A percentile compares a stretch with the other conserved stretches of the same genome.
Evolutionary conservation across 2,113 vertebrate genomes (phyloP).

Genomic region (Ctenodactylus gundi): DNA sequence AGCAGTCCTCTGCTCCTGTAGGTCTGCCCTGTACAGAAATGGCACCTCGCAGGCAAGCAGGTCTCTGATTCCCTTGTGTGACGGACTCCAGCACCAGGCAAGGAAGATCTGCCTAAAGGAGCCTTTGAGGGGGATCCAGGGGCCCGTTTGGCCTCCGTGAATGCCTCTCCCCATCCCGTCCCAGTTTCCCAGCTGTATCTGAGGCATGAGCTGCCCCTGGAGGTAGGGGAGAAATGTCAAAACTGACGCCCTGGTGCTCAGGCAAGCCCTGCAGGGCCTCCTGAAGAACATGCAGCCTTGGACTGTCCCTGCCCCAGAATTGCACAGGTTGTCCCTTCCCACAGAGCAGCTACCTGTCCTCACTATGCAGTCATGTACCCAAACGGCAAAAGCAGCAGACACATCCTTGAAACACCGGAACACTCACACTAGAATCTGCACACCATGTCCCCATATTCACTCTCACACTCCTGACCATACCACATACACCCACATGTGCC

Average conservation of each 20-base stretch:
- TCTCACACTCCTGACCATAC: not conserved
- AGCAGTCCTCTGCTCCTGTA: not conserved
- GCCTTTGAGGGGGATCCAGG: not conserved
- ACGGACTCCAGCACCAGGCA: not conserved
- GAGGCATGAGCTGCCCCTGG: not conserved
- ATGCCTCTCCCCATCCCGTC: not conserved
- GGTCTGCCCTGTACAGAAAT: not conserved
- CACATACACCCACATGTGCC: not conserved
- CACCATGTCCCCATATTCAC: not conserved
- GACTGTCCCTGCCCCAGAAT: not conserved
- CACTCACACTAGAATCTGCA: not conserved
- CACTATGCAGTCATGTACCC: not conserved
- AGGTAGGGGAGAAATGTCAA: not conserved
- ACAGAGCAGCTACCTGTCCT: not conserved
- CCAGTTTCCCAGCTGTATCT: not conserved
- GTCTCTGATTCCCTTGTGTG: accelerated
- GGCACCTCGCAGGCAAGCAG: too few species aligned
- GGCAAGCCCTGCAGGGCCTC: not conserved
- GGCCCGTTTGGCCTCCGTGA: not conserved
- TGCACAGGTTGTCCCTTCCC: not conserved
- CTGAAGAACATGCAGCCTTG: not conserved
- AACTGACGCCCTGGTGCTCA: not conserved
- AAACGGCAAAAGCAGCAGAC: not conserved
- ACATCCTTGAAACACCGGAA: not conserved
- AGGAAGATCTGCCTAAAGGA: not conserved